Percentiles rank a stretch among this genome's conserved stretches.
Evolutionary conservation across 2,888 invertebrate species (phyloP).

Genomic region (Argyresthia goedartella): DNA sequence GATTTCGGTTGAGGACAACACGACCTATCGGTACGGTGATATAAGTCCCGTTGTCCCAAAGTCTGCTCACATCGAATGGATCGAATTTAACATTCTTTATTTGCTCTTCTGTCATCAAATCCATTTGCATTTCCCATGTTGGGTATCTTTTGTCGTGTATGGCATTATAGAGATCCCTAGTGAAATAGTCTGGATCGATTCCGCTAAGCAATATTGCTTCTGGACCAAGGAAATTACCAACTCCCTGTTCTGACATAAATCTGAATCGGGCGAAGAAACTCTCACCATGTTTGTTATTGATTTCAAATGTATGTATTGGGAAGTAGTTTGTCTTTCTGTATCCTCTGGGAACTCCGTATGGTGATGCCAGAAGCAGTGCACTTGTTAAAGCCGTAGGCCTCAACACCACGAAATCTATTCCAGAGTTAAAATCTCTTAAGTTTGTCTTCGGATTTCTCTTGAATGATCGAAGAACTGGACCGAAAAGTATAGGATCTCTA

Average conservation of each 20-base stretch:
- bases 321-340: conserved; percentile 92
- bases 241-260: conserved; percentile 88
- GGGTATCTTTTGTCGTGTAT: conserved; percentile 78
- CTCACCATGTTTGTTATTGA: conserved; percentile 80
- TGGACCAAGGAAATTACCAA: conserved; percentile 77
- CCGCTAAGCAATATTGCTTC: conserved; percentile 75
- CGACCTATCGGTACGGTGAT: conserved; percentile 86
- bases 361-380: conserved; percentile 81
- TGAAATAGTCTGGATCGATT: conserved; percentile 85
- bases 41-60: conserved; percentile 84
- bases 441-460: conserved; percentile 91
- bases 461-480: conserved; percentile 88
- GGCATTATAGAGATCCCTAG: conserved; percentile 89
- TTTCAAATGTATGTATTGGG: conserved; percentile 90
- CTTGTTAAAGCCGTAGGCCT: conserved; percentile 86
- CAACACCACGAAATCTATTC: conserved; percentile 89
- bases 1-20: conserved; percentile 84
- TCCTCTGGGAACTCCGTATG: conserved; percentile 91
- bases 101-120: conserved; percentile 84
- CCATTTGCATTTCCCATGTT: conserved; percentile 79
- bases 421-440: conserved; percentile 84
- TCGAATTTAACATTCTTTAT: conserved; percentile 80
- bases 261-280: conserved; percentile 89
- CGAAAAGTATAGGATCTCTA: conserved; percentile 86
- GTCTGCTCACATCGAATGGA: conserved; percentile 89